These are phyloP conservation scores for Heliothis peltigera DNA, from an alignment of 2,888 invertebrate genomes.

Conservation along the genomic window DNA sequence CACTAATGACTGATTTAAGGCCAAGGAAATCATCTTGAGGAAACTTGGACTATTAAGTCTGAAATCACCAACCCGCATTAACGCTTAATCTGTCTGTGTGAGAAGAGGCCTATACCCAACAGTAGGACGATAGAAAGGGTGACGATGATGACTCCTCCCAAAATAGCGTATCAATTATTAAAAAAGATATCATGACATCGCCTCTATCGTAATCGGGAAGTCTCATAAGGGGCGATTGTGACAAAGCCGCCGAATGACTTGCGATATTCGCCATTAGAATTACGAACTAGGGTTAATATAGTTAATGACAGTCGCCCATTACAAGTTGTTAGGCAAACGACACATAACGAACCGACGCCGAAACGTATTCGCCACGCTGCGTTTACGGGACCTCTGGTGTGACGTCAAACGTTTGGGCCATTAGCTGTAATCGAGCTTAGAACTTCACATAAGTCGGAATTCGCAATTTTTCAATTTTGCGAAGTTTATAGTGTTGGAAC, in stretches of 20 bases:
- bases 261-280: constrained; percentile 79
- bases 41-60: too few species aligned
- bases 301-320: constrained; percentile 87
- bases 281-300: constrained; percentile 86
- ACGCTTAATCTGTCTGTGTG: too few species aligned
- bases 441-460: constrained; percentile 18
- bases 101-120: too few species aligned
- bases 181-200: constrained; percentile 64
- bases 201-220: constrained; percentile 64
- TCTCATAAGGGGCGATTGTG: constrained; percentile 61
- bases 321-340: constrained; percentile 86
- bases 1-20: too few species aligned
- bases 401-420: constrained; percentile 70
- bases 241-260: constrained; percentile 78
- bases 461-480: constrained; percentile 3
- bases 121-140: too few species aligned
- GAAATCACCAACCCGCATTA: too few species aligned
- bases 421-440: constrained; percentile 49
- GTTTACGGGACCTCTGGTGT: constrained; percentile 74
- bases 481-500: neutral
- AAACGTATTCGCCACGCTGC: constrained; percentile 86
- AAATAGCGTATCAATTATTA: too few species aligned
- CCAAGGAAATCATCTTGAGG: too few species aligned
- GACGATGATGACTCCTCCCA: too few species aligned
- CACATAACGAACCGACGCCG: constrained; percentile 85